A percentile compares a stretch with the other conserved stretches of the same genome.
phyloP scores from a whole-genome alignment of 2,113 vertebrate genomes.

The Pelecanoides urinatrix region DNA sequence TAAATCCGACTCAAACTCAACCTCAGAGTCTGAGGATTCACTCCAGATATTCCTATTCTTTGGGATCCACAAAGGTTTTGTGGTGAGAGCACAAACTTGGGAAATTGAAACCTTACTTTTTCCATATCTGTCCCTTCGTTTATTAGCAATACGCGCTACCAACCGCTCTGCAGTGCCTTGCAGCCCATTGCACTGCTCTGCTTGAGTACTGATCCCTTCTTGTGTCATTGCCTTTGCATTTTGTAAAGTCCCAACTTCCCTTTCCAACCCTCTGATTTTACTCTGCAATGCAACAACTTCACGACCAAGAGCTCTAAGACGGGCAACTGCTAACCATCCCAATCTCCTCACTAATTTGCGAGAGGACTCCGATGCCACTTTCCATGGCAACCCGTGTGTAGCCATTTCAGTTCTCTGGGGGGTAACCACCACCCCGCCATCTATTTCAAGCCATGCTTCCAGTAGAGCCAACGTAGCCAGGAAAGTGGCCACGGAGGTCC shows the following conservation, averaged over 20 bases:
- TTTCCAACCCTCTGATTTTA: background rate
- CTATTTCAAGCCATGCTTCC: background rate
- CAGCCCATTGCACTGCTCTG: background rate
- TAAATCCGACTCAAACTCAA: background rate
- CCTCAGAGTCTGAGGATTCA: background rate
- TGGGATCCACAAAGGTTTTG: background rate
- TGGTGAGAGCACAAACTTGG: background rate
- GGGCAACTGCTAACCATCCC: background rate
- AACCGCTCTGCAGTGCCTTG: background rate
- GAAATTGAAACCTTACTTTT: background rate
- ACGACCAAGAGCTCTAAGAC: background rate
- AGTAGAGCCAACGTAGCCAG: background rate
- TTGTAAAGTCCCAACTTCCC: background rate
- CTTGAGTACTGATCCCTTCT: background rate
- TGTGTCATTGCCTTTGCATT: accelerated
- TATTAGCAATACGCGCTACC: background rate
- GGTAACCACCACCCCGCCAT: accelerated
- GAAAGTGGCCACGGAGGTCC: background rate
- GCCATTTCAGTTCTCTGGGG: accelerated
- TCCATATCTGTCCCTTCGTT: background rate
- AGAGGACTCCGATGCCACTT: background rate
- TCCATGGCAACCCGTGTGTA: background rate
- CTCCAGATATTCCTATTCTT: background rate
- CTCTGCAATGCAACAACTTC: background rate
- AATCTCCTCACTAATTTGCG: background rate